Conservation (phyloP, 2,888 invertebrate genomes). For the Aplocera efformata region DNA sequence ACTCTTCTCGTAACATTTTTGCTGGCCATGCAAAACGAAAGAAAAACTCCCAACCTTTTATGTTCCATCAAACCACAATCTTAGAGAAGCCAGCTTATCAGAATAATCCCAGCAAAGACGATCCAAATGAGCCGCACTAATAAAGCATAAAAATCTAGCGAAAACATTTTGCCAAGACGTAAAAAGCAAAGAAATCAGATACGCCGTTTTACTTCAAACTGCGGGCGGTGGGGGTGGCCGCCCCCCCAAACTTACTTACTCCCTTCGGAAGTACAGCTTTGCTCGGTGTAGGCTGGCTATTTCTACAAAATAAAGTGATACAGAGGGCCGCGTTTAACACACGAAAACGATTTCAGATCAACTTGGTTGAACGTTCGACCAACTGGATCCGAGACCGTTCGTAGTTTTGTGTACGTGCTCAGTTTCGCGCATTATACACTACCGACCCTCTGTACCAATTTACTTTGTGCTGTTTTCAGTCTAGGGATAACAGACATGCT, state of each 20-base stretch:
- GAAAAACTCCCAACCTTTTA: neutral
- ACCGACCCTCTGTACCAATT: too few species aligned
- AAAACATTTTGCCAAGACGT: constrained; percentile 32
- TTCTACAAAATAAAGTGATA: too few species aligned
- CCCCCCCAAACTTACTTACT: constrained; percentile 11
- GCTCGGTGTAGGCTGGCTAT: constrained; percentile 46
- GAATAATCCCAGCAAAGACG: constrained; percentile 14
- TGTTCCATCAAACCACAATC: constrained; percentile 12
- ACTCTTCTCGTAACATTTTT: neutral
- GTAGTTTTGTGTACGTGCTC: too few species aligned
- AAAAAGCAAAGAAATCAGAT: constrained; percentile 53
- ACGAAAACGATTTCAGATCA: too few species aligned
- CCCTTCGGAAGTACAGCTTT: constrained; percentile 34
- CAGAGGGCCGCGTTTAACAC: too few species aligned
- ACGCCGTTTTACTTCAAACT: constrained; percentile 43
- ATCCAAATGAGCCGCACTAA: constrained; percentile 19
- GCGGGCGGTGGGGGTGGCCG: constrained; percentile 18
- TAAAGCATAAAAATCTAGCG: constrained; percentile 23
- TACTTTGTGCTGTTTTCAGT: too few species aligned
- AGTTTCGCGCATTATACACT: too few species aligned
- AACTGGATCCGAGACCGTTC: too few species aligned
- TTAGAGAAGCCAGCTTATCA: constrained; percentile 12
- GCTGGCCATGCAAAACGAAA: neutral
- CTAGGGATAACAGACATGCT: constrained; percentile 45
- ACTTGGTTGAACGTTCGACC: too few species aligned